Evolutionary conservation across 2,888 invertebrate species (phyloP).

Genomic region (Rhamphomyia laevipes): DNA sequence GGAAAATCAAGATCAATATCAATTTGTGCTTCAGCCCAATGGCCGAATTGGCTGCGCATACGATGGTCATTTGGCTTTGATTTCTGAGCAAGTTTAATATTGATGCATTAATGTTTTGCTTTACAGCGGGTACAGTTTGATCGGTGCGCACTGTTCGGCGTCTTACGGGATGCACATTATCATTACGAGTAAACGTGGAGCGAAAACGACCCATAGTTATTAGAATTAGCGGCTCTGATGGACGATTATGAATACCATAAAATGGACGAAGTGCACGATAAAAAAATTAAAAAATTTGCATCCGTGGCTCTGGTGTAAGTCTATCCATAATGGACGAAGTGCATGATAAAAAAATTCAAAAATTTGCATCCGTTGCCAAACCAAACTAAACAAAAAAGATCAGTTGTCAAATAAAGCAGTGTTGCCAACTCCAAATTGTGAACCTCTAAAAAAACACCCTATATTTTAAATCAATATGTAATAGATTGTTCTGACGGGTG

Average conservation of each 20-base stretch:
- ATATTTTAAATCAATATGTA: too few species aligned
- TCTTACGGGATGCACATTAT: constrained; percentile 8
- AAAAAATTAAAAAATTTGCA: background rate
- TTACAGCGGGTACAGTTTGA: too few species aligned
- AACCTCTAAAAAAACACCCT: background rate
- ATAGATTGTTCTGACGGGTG: too few species aligned
- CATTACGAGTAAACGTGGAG: constrained; percentile 7
- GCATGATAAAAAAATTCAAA: background rate
- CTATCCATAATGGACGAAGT: background rate
- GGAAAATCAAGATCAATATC: too few species aligned
- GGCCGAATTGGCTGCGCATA: too few species aligned
- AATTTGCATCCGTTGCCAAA: background rate
- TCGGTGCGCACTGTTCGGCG: too few species aligned
- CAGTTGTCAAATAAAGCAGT: background rate
- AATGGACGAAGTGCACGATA: background rate
- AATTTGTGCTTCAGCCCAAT: too few species aligned
- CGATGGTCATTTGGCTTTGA: too few species aligned
- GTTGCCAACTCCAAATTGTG: background rate
- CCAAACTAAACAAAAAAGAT: background rate
- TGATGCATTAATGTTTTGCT: too few species aligned
- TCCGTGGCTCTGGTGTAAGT: background rate
- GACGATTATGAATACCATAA: constrained; percentile 6
- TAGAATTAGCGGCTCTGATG: constrained; percentile 4
- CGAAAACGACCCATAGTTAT: constrained; percentile 8
- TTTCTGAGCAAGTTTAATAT: too few species aligned